Percentiles rank a stretch among this genome's conserved stretches.
phyloP scores from a whole-genome alignment of 1,140 invertebrate species.

The Brachionus sp. region DNA sequence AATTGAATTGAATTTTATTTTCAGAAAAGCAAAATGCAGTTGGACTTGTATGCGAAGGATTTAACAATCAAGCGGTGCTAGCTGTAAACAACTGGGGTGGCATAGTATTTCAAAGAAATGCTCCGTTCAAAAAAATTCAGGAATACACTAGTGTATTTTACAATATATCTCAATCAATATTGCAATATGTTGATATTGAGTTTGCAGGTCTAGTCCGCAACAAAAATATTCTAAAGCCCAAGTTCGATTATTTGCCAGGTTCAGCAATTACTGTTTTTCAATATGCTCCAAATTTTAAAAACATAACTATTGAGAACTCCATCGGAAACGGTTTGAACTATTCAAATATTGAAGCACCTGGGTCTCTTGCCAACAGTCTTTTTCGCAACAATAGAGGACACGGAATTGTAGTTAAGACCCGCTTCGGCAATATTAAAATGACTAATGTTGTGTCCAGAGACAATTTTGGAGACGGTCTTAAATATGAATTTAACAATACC shows the following conservation, averaged over 20 bases:
- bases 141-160: not conserved
- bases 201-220: conserved; percentile 19
- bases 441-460: conserved; percentile 80
- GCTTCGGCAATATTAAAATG: conserved; percentile 81
- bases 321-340: conserved; percentile 35
- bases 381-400: conserved; percentile 60
- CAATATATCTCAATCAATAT: conserved; percentile 19
- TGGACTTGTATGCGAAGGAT: conserved; percentile 39
- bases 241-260: not conserved
- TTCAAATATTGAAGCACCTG: conserved; percentile 33
- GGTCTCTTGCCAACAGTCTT: not conserved
- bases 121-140: not conserved
- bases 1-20: not conserved
- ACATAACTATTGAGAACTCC: conserved; percentile 18
- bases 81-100: conserved; percentile 34
- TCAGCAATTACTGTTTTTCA: conserved; percentile 43
- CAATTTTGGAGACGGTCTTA: conserved; percentile 83
- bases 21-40: conserved; percentile 15
- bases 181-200: conserved; percentile 23
- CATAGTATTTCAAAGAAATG: conserved; percentile 30
- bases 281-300: conserved; percentile 29
- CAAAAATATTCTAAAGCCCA: not conserved
- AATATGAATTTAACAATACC: conserved; percentile 49
- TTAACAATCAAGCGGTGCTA: not conserved
- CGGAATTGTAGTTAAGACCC: conserved; percentile 74